Percentiles rank a stretch among this genome's conserved stretches.
phyloP scores from a whole-genome alignment of 2,113 vertebrate species.

The Epinephelus cyanopodus region DNA sequence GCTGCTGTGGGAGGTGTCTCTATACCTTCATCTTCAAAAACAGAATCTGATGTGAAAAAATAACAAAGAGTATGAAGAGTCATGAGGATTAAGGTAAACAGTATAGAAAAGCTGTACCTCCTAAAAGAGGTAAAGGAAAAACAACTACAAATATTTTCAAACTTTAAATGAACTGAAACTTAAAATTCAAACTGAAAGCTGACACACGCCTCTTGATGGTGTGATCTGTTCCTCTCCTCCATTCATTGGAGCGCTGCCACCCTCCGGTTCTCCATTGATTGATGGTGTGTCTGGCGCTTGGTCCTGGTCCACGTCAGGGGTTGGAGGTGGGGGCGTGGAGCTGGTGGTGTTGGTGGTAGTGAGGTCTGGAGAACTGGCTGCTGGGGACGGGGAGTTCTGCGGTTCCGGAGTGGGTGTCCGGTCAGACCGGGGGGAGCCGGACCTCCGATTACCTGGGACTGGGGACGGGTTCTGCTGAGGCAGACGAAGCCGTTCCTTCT shows the following conservation, averaged over 20 bases:
- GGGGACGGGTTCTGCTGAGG: slow-evolving; percentile 86
- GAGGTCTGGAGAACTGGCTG: slow-evolving; percentile 75
- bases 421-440: slow-evolving; percentile 83
- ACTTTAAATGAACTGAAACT: neutral
- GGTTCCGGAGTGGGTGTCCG: slow-evolving; percentile 69
- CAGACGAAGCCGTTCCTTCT: slow-evolving; percentile 85
- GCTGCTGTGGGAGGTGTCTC: slow-evolving; percentile 26
- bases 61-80: neutral
- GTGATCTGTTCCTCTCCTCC: slow-evolving; percentile 61
- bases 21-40: slow-evolving; percentile 67
- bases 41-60: slow-evolving; percentile 46
- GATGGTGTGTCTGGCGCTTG: slow-evolving; percentile 61
- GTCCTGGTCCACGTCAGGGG: slow-evolving; percentile 43
- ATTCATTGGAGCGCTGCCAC: slow-evolving; percentile 40
- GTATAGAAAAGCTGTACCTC: neutral
- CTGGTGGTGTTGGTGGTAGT: slow-evolving; percentile 27
- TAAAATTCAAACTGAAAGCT: neutral
- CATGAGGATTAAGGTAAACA: neutral
- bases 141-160: neutral
- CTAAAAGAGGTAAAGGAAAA: neutral
- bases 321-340: slow-evolving; percentile 42
- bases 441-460: slow-evolving; percentile 62
- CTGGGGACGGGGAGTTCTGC: slow-evolving; percentile 72
- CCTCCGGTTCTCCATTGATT: slow-evolving; percentile 75
- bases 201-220: slow-evolving; percentile 63